A percentile compares a stretch with the other conserved stretches of the same genome.
Evolutionary conservation across 2,797 vertebrate genomes (phyloP).

Genomic region (Aldrovandia affinis): DNA sequence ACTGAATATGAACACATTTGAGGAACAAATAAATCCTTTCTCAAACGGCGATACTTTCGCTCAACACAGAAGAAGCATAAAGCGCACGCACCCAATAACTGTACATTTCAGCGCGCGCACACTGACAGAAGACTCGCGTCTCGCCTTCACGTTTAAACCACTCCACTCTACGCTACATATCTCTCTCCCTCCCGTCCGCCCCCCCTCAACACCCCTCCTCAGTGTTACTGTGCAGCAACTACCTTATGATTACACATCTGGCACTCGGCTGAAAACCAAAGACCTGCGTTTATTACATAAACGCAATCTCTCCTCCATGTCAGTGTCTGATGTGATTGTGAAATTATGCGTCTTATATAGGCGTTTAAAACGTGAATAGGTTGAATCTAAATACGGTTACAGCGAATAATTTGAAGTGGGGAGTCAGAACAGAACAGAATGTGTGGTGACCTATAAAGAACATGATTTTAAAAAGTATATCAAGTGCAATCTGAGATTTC

Average conservation of each 20-base stretch:
- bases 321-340: not conserved
- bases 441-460: not conserved
- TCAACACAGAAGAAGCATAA: conserved; percentile 14
- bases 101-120: conserved; percentile 15
- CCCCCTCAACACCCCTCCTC: not conserved
- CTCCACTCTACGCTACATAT: not conserved
- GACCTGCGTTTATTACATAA: not conserved
- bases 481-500: not conserved
- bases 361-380: not conserved
- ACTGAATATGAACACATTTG: not conserved
- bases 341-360: not conserved
- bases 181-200: not conserved
- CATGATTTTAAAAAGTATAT: not conserved
- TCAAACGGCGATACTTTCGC: conserved; percentile 9
- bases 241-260: conserved; percentile 13
- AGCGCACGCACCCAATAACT: not conserved
- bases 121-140: conserved; percentile 29
- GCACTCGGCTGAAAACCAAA: not conserved
- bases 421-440: not conserved
- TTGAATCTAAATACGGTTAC: not conserved
- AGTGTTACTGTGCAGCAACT: not conserved
- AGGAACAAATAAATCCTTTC: conserved; percentile 15
- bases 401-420: too few species aligned
- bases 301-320: not conserved
- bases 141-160: conserved; percentile 1